A percentile compares a stretch with the other conserved stretches of the same genome.
Conservation (phyloP, 2,113 vertebrate genomes). For the Gasterosteus nipponicus region DNA sequence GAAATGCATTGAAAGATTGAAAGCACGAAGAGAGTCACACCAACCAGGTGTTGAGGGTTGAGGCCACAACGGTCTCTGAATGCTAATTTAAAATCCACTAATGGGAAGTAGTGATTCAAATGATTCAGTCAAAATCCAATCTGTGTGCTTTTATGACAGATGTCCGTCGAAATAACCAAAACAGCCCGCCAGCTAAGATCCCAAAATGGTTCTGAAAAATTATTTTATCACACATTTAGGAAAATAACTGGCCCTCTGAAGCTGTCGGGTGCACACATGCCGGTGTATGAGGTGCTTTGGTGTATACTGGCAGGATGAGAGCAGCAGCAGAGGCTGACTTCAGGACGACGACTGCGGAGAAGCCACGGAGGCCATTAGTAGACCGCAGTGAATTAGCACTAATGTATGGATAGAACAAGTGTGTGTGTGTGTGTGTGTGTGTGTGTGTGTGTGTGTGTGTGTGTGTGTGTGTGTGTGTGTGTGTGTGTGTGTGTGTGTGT, state of each 20-base stretch:
- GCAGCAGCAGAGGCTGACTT: slow-evolving; percentile 29
- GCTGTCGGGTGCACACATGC: slow-evolving; percentile 8
- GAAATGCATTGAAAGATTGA: neutral
- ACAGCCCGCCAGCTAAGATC: neutral
- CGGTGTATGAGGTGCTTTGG: neutral
- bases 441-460: slow-evolving; percentile 2
- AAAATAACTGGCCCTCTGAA: slow-evolving; percentile 2
- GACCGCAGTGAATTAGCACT: slow-evolving; percentile 51
- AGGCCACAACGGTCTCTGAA: slow-evolving; percentile 34
- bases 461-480: slow-evolving; percentile 4
- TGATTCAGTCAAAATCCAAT: slow-evolving; percentile 14
- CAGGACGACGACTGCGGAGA: slow-evolving; percentile 35
- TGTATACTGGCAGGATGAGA: slow-evolving; percentile 18
- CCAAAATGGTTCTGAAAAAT: neutral
- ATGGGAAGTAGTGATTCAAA: slow-evolving; percentile 34
- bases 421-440: neutral
- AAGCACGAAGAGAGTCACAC: slow-evolving; percentile 14
- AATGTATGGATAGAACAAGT: slow-evolving; percentile 24
- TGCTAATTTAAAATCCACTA: slow-evolving; percentile 40
- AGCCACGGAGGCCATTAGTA: slow-evolving; percentile 45
- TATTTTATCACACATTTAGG: slow-evolving; percentile 3
- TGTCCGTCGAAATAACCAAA: neutral
- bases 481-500: neutral
- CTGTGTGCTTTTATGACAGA: neutral
- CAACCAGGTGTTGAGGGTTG: slow-evolving; percentile 43